Percentiles rank a stretch among this genome's conserved stretches.
phyloP scores from a whole-genome alignment of 2,797 vertebrate species.

The Chromobotia macracanthus region DNA sequence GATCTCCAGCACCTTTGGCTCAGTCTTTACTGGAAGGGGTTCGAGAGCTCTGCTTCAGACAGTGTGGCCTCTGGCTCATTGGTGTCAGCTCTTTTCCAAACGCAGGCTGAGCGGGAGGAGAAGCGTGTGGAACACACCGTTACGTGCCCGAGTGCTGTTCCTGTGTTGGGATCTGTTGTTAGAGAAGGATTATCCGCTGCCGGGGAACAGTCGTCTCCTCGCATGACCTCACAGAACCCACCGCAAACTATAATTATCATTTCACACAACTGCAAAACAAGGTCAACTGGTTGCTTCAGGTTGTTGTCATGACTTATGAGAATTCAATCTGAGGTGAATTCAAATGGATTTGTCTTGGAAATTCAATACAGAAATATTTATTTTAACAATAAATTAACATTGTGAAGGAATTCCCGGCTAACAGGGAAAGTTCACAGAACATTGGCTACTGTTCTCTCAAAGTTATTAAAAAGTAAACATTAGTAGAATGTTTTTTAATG shows the following conservation, averaged over 20 bases:
- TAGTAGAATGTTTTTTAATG: no score
- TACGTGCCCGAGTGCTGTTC: slow-evolving; percentile 27
- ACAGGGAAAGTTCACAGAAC: no score
- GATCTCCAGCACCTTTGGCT: slow-evolving; percentile 27
- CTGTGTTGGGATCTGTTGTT: slow-evolving; percentile 54
- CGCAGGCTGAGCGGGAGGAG: slow-evolving; percentile 13
- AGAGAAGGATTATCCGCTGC: slow-evolving; percentile 47
- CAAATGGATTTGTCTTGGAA: no score
- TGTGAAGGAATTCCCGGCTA: no score
- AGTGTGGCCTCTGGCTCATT: slow-evolving; percentile 37
- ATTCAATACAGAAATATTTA: no score
- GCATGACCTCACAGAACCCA: slow-evolving; percentile 30
- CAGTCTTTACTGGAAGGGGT: slow-evolving; percentile 40
- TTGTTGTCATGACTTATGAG: slow-evolving; percentile 26
- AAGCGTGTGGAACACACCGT: not conserved
- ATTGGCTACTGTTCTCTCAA: no score
- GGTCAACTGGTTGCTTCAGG: slow-evolving; percentile 13
- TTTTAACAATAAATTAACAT: no score
- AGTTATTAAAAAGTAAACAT: no score
- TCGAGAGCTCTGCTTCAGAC: slow-evolving; percentile 23
- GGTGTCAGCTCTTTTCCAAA: slow-evolving; percentile 29
- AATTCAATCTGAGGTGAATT: slow-evolving; percentile 13
- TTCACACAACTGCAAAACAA: slow-evolving; percentile 10
- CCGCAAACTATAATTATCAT: slow-evolving; percentile 21
- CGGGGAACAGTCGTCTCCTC: slow-evolving; percentile 26